Evolutionary conservation across 2,797 vertebrate genomes (phyloP), one percentile per base, ranked within the genome.

Genomic region (Dryobates pubescens): DNA sequence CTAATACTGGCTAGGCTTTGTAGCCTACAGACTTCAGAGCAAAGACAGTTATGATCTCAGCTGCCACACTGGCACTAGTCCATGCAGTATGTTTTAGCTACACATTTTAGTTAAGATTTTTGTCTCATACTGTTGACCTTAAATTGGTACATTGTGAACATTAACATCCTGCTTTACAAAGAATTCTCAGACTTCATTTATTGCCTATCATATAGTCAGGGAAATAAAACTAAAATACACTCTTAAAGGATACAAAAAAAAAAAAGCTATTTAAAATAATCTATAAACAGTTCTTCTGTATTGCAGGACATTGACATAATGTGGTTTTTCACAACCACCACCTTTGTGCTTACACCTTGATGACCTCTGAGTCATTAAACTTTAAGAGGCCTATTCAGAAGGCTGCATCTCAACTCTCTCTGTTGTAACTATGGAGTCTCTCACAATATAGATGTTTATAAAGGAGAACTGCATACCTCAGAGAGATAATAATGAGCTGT

Each of bases 321-420:
- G 36, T 69, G 51, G 63, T 11, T 82, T 63, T 43, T 69, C 84
- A 80, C 47, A 90, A 84, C 45, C 73, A 18, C 36, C 69, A 63
- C 34, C 56, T 72, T 41, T 63, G 43, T 70, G 53, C 43, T 74
- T 29, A 19, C 75, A 87, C 29, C 38, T 83, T 87, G 88, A 58
- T 92, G 90, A 93, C 70, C 67, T 89, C 51, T 1, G 3, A 30
- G 34, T 75, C 72, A 90, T 96, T 95, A 94, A 95, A 95, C 77
- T 94, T 96, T 88, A 92, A 94, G 67, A 86, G 30, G 3, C 9
- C 47, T 72, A 61, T 88, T 94, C 49, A 82, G n/a, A 70, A 82
- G 29, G 57, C 1, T 0, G 47, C 14, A 0, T 87, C 83, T 82
- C 86, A 75, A 59, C 63, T 90, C 51, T 23, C 77, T 64, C 64